phyloP scores from a whole-genome alignment of 2,113 vertebrate species.

The Potamarius usumacintae region DNA sequence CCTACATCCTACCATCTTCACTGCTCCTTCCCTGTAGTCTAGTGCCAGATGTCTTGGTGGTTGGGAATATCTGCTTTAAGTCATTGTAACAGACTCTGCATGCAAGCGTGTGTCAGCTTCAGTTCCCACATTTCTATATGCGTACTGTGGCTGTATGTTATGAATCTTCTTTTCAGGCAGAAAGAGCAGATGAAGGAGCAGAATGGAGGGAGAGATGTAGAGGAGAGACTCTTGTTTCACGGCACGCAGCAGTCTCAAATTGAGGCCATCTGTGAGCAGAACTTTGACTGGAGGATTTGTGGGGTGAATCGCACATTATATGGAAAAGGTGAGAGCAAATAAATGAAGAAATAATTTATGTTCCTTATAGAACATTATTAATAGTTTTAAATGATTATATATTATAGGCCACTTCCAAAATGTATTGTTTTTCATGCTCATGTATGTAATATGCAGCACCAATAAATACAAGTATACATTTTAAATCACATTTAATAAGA shows the following conservation, averaged over 20 bases:
- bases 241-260: slow-evolving; percentile 65
- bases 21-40: not conserved
- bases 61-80: not conserved
- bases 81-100: not conserved
- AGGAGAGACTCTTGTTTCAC: slow-evolving; percentile 75
- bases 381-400: not conserved
- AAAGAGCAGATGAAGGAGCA: slow-evolving; percentile 77
- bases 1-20: not conserved
- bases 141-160: not conserved
- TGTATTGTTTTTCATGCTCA: not conserved
- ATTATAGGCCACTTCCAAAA: not conserved
- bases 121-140: not conserved
- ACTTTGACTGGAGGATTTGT: slow-evolving; percentile 82
- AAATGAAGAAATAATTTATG: not conserved
- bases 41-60: not conserved
- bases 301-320: slow-evolving; percentile 73
- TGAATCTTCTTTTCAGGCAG: slow-evolving; percentile 69
- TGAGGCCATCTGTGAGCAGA: slow-evolving; percentile 75
- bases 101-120: not conserved
- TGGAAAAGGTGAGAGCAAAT: slow-evolving; percentile 74
- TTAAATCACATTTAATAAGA: not conserved
- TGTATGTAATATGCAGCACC: not conserved
- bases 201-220: slow-evolving; percentile 62
- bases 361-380: not conserved
- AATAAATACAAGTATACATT: not conserved